Conservation (phyloP, 2,888 invertebrate genomes). For the Ischnus inquisitorius region DNA sequence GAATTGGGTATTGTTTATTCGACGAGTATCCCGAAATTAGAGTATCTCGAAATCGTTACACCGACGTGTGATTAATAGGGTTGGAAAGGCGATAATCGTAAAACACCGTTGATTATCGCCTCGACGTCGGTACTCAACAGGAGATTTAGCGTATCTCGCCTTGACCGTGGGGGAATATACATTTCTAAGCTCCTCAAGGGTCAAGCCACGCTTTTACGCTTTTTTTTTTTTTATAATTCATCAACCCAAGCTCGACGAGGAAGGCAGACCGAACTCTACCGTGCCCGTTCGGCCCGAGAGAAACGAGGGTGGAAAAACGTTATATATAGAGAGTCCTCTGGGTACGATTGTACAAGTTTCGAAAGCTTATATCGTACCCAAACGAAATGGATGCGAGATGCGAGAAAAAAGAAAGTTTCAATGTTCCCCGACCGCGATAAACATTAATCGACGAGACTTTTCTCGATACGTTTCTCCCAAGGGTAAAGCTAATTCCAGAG, state of each 20-base stretch:
- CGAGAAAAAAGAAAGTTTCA: conserved; percentile 14
- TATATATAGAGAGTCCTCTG: neutral
- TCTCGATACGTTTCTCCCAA: conserved; percentile 4
- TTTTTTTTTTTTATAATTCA: conserved; percentile 21
- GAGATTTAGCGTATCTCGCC: neutral
- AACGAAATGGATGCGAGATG: neutral
- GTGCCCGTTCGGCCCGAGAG: neutral
- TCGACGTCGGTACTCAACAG: neutral
- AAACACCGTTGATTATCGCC: neutral
- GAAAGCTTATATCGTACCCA: neutral
- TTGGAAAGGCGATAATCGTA: neutral
- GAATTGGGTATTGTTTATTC: too few relatives aligned
- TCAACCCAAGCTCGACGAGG: neutral
- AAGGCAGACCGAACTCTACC: neutral
- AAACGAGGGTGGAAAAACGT: neutral
- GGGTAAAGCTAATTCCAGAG: conserved; percentile 36
- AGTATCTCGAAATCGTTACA: too few relatives aligned
- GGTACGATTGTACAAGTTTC: neutral
- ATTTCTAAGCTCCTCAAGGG: neutral
- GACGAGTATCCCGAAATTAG: neutral
- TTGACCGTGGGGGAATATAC: neutral
- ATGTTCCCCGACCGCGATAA: conserved; percentile 21
- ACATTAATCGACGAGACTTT: conserved; percentile 48
- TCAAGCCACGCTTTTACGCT: neutral
- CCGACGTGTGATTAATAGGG: neutral